Evolutionary conservation across 2,888 invertebrate species (phyloP), one percentile per base, ranked within the genome.

Genomic region (Lasioglossum oenotherae): DNA sequence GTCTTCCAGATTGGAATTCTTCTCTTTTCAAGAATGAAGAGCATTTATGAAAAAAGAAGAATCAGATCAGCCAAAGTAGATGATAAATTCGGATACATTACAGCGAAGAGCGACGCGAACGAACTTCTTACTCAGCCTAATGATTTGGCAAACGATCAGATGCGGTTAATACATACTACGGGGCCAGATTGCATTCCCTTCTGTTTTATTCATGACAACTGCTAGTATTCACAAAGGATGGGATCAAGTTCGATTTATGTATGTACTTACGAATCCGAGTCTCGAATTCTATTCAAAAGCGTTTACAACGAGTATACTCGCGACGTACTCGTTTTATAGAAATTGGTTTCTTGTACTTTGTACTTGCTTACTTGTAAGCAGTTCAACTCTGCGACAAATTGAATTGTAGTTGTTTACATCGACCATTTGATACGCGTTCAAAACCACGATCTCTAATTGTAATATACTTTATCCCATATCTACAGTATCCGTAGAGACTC

Each of bases 111-210:
- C 8, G 53, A 53, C 53, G 53, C 8, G n/a, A 53, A 53, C 53
- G 53, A 53, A 53, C 23, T 53, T 53, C 53, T 53, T 53, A 53
- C 53, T 53, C 53, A n/a, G 10, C n/a, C 53, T 10, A 53, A 53
- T 87, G 82, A 87, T 87, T 81, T 69, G 75, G 73, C 72, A 87
- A 74, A 87, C 79, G 81, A 81, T 79, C 80, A 80, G 79, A 87
- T 81, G 80, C 87, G 78, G 88, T 88, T 88, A 88, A 88, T 88
- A 81, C 78, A 84, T 67, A 87, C 86, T 87, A 87, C 87, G 80
- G 80, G 8, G 0, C 87, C 23, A 87, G 78, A 73, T 77, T 83
- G 81, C 87, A 87, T 87, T 87, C 87, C 87, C 78, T 73, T 80
- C 57, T 77, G 35, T 19, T 87, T 79, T 76, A 80, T 87, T 72